Evolutionary conservation across 2,888 invertebrate genomes (phyloP).

Genomic region (Leptodirus hochenwartii): DNA sequence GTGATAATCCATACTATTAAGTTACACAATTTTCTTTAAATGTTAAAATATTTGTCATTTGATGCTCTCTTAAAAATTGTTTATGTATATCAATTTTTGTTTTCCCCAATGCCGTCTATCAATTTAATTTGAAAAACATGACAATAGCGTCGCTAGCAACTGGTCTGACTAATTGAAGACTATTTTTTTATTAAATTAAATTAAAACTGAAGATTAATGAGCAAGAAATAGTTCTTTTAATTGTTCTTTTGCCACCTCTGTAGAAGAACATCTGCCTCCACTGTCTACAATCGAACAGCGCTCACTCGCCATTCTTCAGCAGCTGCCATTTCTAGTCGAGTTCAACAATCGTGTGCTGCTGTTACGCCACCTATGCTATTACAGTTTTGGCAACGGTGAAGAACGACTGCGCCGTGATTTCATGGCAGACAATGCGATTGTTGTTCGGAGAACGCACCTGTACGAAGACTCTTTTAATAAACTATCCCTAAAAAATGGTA

Average conservation of each 20-base stretch:
- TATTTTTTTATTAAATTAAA: too few relatives aligned
- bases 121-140: too few relatives aligned
- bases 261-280: conserved; percentile 66
- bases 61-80: too few relatives aligned
- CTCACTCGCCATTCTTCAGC: conserved; percentile 71
- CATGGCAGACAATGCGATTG: conserved; percentile 30
- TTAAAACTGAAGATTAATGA: too few relatives aligned
- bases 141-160: too few relatives aligned
- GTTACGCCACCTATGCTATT: conserved; percentile 47
- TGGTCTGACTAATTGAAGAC: too few relatives aligned
- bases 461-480: conserved; percentile 97
- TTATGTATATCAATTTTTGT: too few relatives aligned
- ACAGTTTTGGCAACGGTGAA: conserved; percentile 22
- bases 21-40: too few relatives aligned
- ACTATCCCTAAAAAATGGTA: conserved; percentile 76
- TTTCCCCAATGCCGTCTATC: too few relatives aligned
- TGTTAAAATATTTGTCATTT: too few relatives aligned
- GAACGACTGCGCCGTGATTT: conserved; percentile 23
- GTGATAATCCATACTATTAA: too few relatives aligned
- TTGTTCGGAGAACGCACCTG: conserved; percentile 75
- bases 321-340: conserved; percentile 87
- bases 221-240: too few relatives aligned
- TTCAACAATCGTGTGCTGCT: conserved; percentile 81
- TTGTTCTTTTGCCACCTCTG: conserved; percentile 14
- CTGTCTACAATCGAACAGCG: conserved; percentile 75